A percentile compares a stretch with the other conserved stretches of the same genome.
These are phyloP conservation scores for Turritopsis dohrnii DNA, from an alignment of 30 jellyfish, hydroid and myxozoan genomes.

Conservation along the genomic window DNA sequence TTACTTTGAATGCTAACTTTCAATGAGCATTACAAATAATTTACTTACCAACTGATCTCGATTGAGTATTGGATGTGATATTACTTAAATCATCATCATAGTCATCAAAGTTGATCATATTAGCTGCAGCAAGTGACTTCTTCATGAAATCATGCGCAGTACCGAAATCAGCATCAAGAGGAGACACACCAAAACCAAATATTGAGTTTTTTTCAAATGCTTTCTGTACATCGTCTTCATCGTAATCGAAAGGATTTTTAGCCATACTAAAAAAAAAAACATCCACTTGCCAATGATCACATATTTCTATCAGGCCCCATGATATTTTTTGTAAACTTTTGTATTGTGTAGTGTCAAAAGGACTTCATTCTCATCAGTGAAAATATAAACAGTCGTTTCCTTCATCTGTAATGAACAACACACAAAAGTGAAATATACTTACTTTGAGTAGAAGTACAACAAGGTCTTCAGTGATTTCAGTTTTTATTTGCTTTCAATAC, in stretches of 20 bases:
- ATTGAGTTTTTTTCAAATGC: not conserved
- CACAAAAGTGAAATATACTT: not conserved
- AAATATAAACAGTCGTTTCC: no score
- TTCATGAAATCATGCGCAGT: constrained; percentile 11
- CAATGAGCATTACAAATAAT: not conserved
- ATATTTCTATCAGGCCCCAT: no score
- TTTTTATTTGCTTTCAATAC: not conserved
- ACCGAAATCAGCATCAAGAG: not conserved
- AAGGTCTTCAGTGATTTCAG: not conserved
- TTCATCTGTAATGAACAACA: not conserved
- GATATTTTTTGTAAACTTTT: no score
- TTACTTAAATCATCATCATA: not conserved
- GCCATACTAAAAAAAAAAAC: not conserved
- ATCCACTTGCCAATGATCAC: no score
- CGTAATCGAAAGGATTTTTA: constrained; percentile 1
- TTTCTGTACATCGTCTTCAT: constrained; percentile 3
- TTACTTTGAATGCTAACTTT: not conserved
- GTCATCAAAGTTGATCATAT: not conserved
- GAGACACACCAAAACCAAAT: constrained; percentile 16
- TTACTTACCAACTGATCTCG: not conserved
- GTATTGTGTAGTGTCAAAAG: no score
- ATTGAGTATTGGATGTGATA: not conserved
- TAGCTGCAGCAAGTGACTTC: constrained; percentile 12
- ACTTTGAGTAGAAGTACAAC: not conserved
- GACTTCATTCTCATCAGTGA: not conserved